phyloP scores from a whole-genome alignment of 2,113 vertebrate species.

The Sylvietta virens region DNA sequence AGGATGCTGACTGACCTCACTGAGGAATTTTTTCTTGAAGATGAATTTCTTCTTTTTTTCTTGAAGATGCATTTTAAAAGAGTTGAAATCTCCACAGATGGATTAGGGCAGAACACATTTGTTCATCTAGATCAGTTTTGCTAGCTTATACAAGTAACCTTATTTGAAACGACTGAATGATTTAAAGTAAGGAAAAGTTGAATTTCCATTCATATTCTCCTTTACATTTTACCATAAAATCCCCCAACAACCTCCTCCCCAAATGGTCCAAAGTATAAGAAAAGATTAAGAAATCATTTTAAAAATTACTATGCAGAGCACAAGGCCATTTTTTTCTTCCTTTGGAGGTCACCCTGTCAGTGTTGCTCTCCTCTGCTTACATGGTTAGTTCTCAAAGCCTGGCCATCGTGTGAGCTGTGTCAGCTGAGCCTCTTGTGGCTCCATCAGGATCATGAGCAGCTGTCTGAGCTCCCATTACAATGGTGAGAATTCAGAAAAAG shows the following conservation, averaged over 20 bases:
- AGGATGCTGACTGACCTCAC: background rate
- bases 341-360: background rate
- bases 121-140: background rate
- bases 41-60: background rate
- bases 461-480: background rate
- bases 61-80: background rate
- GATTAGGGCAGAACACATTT: background rate
- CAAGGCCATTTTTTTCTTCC: background rate
- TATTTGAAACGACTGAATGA: background rate
- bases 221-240: background rate
- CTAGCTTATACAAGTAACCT: background rate
- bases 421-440: background rate
- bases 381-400: background rate
- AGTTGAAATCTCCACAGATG: background rate
- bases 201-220: background rate
- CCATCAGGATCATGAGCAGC: background rate
- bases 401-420: fast-evolving
- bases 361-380: background rate
- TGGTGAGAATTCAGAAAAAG: background rate
- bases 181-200: background rate
- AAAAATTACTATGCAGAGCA: background rate
- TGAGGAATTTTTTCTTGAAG: background rate
- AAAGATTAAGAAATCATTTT: background rate
- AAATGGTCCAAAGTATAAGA: background rate
- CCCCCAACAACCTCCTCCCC: background rate